A percentile compares a stretch with the other conserved stretches of the same genome.
Evolutionary conservation across 64 coral and sea anemone species (phyloP).

Genomic region (Dendrophyllia cribrosa): DNA sequence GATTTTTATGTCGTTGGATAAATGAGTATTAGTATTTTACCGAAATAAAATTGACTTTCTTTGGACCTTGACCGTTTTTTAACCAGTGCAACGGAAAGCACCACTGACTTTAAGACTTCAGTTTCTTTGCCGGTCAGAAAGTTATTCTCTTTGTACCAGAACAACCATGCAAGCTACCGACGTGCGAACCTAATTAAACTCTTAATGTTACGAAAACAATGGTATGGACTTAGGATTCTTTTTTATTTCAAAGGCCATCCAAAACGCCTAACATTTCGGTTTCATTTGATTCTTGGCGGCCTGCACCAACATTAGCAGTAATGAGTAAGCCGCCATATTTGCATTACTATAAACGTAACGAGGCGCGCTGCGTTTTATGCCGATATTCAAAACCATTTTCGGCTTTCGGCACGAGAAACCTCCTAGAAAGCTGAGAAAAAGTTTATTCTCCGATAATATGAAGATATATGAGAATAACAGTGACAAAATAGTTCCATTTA

Average conservation of each 20-base stretch:
- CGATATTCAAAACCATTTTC: constrained; percentile 5
- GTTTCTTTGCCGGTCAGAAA: no score
- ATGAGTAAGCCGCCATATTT: constrained; percentile 38
- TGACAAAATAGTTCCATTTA: background rate
- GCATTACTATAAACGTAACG: constrained; percentile 4
- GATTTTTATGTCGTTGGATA: no score
- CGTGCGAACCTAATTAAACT: background rate
- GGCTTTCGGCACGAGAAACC: background rate
- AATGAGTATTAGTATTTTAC: no score
- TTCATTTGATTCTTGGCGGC: constrained; percentile 5
- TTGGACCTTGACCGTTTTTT: no score
- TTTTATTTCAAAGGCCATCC: background rate
- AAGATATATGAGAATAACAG: background rate
- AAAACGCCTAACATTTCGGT: background rate
- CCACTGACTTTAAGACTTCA: no score
- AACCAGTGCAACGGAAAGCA: no score
- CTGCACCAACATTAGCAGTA: background rate
- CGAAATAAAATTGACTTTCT: no score
- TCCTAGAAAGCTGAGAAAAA: background rate
- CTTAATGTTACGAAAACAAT: background rate
- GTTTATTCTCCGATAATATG: constrained; percentile 25
- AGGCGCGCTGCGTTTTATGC: background rate
- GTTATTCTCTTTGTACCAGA: no score
- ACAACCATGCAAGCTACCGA: no score
- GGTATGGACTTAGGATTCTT: background rate